These are phyloP conservation scores for Haliaeetus leucogaster DNA, from an alignment of 2,113 vertebrate species.

Conservation along the genomic window DNA sequence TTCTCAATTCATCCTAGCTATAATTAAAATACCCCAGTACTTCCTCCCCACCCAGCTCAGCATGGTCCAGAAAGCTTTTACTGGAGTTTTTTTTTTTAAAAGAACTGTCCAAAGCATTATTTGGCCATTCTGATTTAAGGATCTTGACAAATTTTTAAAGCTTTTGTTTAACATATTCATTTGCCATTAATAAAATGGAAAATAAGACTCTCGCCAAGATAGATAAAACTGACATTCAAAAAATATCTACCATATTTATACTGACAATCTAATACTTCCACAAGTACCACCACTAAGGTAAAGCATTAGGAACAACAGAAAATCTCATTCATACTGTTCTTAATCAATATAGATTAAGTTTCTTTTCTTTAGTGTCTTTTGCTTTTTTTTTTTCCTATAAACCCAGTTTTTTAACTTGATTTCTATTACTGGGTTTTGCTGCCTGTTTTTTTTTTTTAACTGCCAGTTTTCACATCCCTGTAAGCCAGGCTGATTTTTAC, in stretches of 20 bases:
- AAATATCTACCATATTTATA: neutral
- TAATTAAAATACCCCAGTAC: neutral
- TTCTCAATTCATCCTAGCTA: neutral
- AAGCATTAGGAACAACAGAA: neutral
- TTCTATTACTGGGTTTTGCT: neutral
- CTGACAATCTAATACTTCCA: neutral
- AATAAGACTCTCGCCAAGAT: neutral
- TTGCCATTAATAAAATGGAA: neutral
- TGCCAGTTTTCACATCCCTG: neutral
- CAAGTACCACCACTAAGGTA: neutral
- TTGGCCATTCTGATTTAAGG: neutral
- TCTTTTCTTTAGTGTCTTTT: neutral
- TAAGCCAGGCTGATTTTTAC: neutral
- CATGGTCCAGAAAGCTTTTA: neutral
- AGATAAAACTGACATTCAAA: neutral
- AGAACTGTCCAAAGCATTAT: neutral
- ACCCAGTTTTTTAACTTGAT: neutral
- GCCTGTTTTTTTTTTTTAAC: neutral
- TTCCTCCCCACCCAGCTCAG: neutral
- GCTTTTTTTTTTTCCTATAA: neutral
- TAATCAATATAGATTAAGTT: neutral
- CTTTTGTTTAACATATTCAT: neutral
- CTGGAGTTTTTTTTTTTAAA: neutral
- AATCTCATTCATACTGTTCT: neutral
- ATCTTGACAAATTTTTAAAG: neutral